phyloP scores from a whole-genome alignment of 2,113 vertebrate genomes.

The Synchiropus splendidus region DNA sequence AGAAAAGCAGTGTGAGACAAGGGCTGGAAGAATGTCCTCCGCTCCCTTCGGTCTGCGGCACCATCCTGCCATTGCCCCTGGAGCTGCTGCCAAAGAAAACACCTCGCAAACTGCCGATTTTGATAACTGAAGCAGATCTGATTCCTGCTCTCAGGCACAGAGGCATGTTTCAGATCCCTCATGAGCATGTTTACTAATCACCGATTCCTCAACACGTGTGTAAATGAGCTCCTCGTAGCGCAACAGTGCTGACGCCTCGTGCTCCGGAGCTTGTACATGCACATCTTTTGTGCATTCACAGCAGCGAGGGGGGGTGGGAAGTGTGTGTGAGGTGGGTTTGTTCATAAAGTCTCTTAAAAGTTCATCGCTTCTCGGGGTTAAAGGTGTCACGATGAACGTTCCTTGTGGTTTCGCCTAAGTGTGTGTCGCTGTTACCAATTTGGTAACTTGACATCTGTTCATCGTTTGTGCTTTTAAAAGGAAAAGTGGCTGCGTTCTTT shows the following conservation, averaged over 20 bases:
- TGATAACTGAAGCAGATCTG: constrained; percentile 44
- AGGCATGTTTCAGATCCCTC: constrained; percentile 21
- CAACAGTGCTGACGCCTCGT: constrained; percentile 9
- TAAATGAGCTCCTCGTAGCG: constrained; percentile 27
- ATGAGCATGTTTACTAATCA: constrained; percentile 34
- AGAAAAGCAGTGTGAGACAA: constrained; percentile 13
- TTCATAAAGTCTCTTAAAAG: neutral
- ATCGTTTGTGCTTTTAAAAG: constrained; percentile 24
- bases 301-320: constrained; percentile 16
- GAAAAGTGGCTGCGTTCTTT: constrained; percentile 18
- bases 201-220: constrained; percentile 25
- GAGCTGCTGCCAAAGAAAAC: constrained; percentile 45
- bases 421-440: constrained; percentile 22
- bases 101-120: constrained; percentile 37
- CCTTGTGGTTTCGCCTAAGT: neutral
- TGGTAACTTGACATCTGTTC: constrained; percentile 23
- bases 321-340: constrained; percentile 7
- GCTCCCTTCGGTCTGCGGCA: constrained; percentile 37
- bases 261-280: constrained; percentile 11
- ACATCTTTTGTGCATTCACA: constrained; percentile 35
- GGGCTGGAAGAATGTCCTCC: constrained; percentile 36
- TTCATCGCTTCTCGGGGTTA: no score
- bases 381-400: neutral
- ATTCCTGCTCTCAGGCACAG: constrained; percentile 22
- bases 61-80: constrained; percentile 18